Percentiles rank a stretch among this genome's conserved stretches.
Evolutionary conservation across 2,113 vertebrate species (phyloP).

Genomic region (Marmota flaviventris): DNA sequence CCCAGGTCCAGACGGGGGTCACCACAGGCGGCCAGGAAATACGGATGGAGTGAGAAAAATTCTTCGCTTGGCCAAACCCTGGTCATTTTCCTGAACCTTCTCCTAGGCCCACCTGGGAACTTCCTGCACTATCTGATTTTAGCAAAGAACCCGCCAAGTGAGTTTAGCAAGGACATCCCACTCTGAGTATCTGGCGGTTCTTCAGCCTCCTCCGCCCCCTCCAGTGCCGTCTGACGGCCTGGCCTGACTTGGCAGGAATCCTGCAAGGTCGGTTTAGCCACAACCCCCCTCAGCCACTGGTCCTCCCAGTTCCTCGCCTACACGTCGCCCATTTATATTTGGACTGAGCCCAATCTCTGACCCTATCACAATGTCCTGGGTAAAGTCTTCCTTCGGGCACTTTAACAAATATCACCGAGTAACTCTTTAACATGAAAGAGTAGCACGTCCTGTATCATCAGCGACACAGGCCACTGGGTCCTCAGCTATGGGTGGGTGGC

Average conservation of each 20-base stretch:
- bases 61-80: not conserved
- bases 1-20: not conserved
- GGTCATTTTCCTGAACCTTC: not conserved
- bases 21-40: not conserved
- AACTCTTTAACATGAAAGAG: not conserved
- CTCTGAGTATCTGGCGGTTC: not conserved
- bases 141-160: not conserved
- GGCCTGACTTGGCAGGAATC: not conserved
- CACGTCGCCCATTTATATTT: too few species aligned
- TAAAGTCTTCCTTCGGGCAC: not conserved
- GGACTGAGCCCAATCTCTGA: not conserved
- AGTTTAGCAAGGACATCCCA: not conserved
- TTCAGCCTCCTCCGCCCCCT: not conserved
- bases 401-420: not conserved
- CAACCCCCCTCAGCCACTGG: not conserved
- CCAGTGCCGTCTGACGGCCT: too few species aligned
- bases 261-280: too few species aligned
- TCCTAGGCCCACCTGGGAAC: not conserved
- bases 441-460: accelerated
- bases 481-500: accelerated
- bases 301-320: not conserved
- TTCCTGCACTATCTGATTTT: not conserved
- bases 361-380: too few species aligned
- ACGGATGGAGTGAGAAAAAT: accelerated
- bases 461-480: accelerated